phyloP scores from a whole-genome alignment of 2,113 vertebrate species.

The Dicentrarchus labrax region DNA sequence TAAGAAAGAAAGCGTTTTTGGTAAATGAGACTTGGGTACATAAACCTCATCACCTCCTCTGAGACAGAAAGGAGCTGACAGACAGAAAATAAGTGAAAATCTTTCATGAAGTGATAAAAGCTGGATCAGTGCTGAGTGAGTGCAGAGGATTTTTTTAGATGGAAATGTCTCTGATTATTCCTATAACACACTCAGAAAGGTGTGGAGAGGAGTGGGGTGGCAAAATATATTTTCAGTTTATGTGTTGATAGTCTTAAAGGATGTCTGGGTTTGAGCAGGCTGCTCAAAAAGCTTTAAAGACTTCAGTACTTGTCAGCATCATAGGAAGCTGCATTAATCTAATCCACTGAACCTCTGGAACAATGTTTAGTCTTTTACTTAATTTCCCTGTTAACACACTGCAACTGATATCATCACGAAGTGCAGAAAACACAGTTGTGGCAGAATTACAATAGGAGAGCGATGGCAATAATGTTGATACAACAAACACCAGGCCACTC shows the following conservation, averaged over 20 bases:
- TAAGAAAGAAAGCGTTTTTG: not conserved
- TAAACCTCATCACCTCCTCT: not conserved
- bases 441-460: not conserved
- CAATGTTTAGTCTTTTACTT: not conserved
- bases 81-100: not conserved
- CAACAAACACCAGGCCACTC: not conserved
- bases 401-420: not conserved
- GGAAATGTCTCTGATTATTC: conserved; percentile 5
- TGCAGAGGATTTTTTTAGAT: not conserved
- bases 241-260: conserved; percentile 4
- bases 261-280: not conserved
- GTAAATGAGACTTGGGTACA: not conserved
- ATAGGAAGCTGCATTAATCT: not conserved
- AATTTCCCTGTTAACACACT: not conserved
- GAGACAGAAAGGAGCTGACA: conserved; percentile 2
- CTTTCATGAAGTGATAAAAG: conserved; percentile 11
- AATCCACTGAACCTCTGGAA: not conserved
- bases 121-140: conserved; percentile 1
- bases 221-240: not conserved
- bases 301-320: not conserved
- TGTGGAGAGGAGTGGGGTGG: not conserved
- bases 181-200: not conserved
- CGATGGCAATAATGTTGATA: not conserved
- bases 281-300: conserved; percentile 1
- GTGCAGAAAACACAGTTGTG: not conserved